Conservation (phyloP, 2,888 invertebrate genomes). For the Leucophora obtusa region DNA sequence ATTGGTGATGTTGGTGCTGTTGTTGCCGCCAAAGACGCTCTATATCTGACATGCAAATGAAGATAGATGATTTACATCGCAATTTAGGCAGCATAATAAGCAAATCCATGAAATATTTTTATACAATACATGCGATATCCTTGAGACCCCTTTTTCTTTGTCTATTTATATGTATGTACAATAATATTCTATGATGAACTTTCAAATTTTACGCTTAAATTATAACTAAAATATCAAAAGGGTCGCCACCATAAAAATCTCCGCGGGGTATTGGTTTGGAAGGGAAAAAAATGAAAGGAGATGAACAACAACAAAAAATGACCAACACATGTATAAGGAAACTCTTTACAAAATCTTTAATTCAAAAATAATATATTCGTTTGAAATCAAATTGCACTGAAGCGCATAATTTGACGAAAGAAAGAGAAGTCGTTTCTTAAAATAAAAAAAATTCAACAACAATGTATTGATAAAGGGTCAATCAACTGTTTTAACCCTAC, state of each 20-base stretch:
- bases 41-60: constrained; percentile 65
- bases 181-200: constrained; percentile 27
- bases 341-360: not conserved
- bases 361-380: constrained; percentile 7
- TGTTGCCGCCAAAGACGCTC: constrained; percentile 24
- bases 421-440: not conserved
- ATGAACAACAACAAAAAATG: constrained; percentile 35
- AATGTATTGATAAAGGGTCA: constrained; percentile 49
- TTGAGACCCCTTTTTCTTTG: constrained; percentile 29
- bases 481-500: not conserved
- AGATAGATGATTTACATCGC: constrained; percentile 64
- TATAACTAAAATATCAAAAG: constrained; percentile 39
- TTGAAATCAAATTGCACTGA: constrained; percentile 52
- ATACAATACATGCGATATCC: constrained; percentile 19
- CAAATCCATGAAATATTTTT: constrained; percentile 34
- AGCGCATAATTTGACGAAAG: constrained; percentile 51
- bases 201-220: constrained; percentile 57
- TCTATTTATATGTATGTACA: constrained; percentile 14
- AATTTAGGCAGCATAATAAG: constrained; percentile 44
- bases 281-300: constrained; percentile 2
- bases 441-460: not conserved
- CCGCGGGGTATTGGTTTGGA: constrained; percentile 43
- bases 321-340: constrained; percentile 34
- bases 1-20: too few species aligned
- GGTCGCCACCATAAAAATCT: constrained; percentile 42